Evolutionary conservation across 1,140 invertebrate species (phyloP), one percentile per base, ranked within the genome.

Genomic region (Zaprionus ghesquierei): DNA sequence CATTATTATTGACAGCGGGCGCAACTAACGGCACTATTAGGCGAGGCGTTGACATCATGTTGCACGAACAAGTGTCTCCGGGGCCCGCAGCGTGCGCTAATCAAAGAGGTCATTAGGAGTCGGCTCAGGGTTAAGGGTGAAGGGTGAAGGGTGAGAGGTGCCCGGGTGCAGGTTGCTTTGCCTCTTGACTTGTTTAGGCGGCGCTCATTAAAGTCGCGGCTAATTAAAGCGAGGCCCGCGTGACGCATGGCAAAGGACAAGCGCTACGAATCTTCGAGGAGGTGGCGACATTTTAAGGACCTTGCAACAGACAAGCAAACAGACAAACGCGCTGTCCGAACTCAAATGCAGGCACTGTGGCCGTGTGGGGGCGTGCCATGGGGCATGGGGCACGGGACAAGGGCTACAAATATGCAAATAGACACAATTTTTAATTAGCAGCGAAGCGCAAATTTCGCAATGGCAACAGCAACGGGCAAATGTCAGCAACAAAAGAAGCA

Each of bases 361-460:
- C 51, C 35, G 18, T 27, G 62, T 29, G 56, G 49, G 62, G n/a
- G 41, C 41, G n/a, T 27, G 35, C n/a, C n/a, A n/a, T n/a, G n/a
- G n/a, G n/a, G n/a, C n/a, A n/a, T n/a, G n/a, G n/a, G n/a, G n/a
- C n/a, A n/a, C n/a, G n/a, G n/a, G n/a, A 23, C 23, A 20, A 12
- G 23, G 49, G 81, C 64, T 72, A 74, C 82, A 87, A 87, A 87
- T 87, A 87, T 87, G 82, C 84, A 87, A 87, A 87, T 87, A 87
- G 84, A 87, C 82, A 82, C 84, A 87, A 87, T 87, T 87, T 87
- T 87, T 87, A 87, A 87, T 87, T 87, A 87, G 82, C 84, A 87
- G 55, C 84, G 75, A 79, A 50, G 82, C 82, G 84, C 84, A 87
- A 87, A 87, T 87, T 87, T 87, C 49, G 71, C 69, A 75, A 81